Evolutionary conservation across 2,797 vertebrate genomes (phyloP).

Genomic region (Fratercula arctica): DNA sequence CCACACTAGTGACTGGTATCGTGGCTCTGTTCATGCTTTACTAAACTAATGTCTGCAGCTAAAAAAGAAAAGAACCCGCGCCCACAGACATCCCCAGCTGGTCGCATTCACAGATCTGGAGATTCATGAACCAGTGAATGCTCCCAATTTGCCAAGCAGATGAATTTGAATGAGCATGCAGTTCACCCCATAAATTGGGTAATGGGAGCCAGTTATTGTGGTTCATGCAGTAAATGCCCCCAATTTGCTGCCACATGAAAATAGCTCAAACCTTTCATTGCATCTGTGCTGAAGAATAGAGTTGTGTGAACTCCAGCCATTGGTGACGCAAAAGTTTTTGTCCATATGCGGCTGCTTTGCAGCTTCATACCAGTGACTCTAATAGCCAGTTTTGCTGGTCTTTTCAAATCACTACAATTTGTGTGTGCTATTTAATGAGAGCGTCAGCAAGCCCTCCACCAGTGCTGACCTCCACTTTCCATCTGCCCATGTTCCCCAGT

Average conservation of each 20-base stretch:
- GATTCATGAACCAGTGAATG: background rate
- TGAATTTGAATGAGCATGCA: background rate
- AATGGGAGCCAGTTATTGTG: background rate
- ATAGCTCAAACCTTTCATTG: background rate
- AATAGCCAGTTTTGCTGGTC: background rate
- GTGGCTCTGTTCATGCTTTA: background rate
- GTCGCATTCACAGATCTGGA: background rate
- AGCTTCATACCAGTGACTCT: background rate
- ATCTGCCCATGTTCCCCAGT: background rate
- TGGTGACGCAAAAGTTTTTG: background rate
- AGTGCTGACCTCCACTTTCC: background rate
- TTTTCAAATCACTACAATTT: background rate
- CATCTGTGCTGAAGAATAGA: background rate
- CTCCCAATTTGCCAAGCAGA: constrained; percentile 34
- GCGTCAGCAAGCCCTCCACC: background rate
- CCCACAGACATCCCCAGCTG: constrained; percentile 15
- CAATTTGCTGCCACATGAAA: background rate
- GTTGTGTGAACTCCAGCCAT: background rate
- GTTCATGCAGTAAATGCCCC: background rate
- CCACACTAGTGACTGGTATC: background rate
- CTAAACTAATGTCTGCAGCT: constrained; percentile 18
- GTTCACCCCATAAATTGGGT: background rate
- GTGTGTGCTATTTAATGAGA: background rate
- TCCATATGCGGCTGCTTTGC: background rate
- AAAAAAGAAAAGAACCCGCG: rapidly evolving